Percentiles rank a stretch among this genome's conserved stretches.
These are phyloP conservation scores for Eclectus roratus DNA, from an alignment of 2,113 vertebrate genomes.

Conservation along the genomic window DNA sequence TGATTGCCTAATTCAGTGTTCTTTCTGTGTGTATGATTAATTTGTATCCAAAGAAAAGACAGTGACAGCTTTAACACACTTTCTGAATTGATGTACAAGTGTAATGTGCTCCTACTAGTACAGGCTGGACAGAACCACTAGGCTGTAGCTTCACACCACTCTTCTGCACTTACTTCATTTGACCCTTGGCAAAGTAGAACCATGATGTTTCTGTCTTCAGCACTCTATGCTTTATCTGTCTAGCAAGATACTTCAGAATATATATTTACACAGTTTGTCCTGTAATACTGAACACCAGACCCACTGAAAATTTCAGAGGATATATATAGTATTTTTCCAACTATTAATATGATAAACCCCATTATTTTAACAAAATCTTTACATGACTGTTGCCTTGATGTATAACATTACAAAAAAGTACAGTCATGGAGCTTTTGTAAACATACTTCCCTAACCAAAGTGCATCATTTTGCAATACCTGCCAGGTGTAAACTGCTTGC, in stretches of 20 bases:
- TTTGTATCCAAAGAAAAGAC: background rate
- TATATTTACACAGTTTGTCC: background rate
- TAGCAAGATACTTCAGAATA: background rate
- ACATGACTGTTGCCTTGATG: background rate
- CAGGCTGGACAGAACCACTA: background rate
- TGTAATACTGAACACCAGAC: background rate
- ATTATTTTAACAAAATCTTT: background rate
- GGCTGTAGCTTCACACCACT: background rate
- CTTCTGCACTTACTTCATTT: background rate
- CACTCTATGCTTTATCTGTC: background rate
- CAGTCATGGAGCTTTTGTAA: background rate
- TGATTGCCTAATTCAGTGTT: background rate
- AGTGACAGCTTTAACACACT: background rate
- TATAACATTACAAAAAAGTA: background rate
- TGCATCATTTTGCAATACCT: background rate
- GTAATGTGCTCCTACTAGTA: background rate
- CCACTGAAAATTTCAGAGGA: background rate
- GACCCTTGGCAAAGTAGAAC: background rate
- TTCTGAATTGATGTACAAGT: background rate
- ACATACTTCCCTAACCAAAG: background rate
- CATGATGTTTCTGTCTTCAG: background rate
- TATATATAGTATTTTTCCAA: background rate
- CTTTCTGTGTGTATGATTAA: background rate
- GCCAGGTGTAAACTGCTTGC: background rate
- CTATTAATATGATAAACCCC: background rate